These are phyloP conservation scores for Takifugu rubripes DNA, from an alignment of 2,797 vertebrate species.

Conservation along the genomic window DNA sequence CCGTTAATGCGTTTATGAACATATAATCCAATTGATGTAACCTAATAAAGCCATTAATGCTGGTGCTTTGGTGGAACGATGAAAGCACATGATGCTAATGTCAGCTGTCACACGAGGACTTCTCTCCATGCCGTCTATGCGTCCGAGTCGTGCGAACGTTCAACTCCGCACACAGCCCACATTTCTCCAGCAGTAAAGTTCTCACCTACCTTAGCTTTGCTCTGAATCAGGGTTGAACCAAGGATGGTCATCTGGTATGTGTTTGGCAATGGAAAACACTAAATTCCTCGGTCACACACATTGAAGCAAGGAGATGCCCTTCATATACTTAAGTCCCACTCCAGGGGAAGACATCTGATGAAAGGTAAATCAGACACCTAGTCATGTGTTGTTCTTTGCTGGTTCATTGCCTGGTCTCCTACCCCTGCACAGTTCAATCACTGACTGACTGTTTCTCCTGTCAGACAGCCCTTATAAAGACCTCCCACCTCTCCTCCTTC, in stretches of 20 bases:
- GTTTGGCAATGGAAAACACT: slow-evolving; percentile 73
- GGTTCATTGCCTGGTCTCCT: slow-evolving; percentile 53
- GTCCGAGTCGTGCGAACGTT: slow-evolving; percentile 21
- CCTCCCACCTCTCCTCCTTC: slow-evolving; percentile 61
- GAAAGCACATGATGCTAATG: slow-evolving; percentile 60
- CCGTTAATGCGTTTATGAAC: slow-evolving; percentile 31
- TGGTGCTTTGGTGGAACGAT: slow-evolving; percentile 35
- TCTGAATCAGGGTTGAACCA: slow-evolving; percentile 72
- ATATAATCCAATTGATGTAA: slow-evolving; percentile 54
- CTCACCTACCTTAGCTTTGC: slow-evolving; percentile 76
- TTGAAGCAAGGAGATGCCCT: slow-evolving; percentile 70
- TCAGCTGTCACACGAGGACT: slow-evolving; percentile 56
- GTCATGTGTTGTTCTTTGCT: slow-evolving; percentile 52
- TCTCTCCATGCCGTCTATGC: slow-evolving; percentile 20
- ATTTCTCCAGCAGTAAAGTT: slow-evolving; percentile 15
- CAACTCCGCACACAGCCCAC: slow-evolving; percentile 15
- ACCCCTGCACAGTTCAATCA: slow-evolving; percentile 58
- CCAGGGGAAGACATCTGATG: slow-evolving; percentile 47
- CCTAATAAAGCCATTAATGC: slow-evolving; percentile 55
- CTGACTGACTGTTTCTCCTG: slow-evolving; percentile 58
- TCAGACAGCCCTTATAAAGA: slow-evolving; percentile 60
- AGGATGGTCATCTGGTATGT: slow-evolving; percentile 80
- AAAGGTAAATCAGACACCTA: slow-evolving; percentile 46
- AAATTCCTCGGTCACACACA: slow-evolving; percentile 76
- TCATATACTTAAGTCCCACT: slow-evolving; percentile 57